These are phyloP conservation scores for Anableps anableps DNA, from an alignment of 2,797 vertebrate species.

Conservation along the genomic window DNA sequence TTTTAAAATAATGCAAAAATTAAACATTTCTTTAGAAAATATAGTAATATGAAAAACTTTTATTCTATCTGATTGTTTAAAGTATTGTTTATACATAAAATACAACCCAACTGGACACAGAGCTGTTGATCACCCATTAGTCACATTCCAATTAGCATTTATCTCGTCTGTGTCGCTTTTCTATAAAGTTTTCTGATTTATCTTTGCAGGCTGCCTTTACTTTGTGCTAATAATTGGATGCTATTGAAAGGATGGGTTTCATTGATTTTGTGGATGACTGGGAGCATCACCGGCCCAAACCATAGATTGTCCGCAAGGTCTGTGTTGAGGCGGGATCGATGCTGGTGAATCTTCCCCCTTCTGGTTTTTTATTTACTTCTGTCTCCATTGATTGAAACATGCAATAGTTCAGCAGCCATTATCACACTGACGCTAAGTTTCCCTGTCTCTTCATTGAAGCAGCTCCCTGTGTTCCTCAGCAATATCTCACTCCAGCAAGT, in stretches of 20 bases:
- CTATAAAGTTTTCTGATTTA: slow-evolving; percentile 94
- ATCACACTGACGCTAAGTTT: slow-evolving; percentile 88
- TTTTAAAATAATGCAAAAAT: neutral
- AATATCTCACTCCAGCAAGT: slow-evolving; percentile 81
- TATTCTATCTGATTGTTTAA: neutral
- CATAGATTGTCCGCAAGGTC: slow-evolving; percentile 87
- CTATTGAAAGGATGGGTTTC: slow-evolving; percentile 98
- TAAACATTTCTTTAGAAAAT: neutral
- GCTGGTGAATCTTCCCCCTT: slow-evolving; percentile 87
- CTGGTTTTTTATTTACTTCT: slow-evolving; percentile 87
- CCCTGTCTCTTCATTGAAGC: slow-evolving; percentile 80
- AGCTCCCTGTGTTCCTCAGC: slow-evolving; percentile 79
- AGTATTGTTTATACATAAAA: slow-evolving; percentile 12
- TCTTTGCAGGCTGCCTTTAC: slow-evolving; percentile 85
- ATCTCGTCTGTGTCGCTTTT: slow-evolving; percentile 84
- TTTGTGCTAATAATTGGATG: slow-evolving; percentile 98
- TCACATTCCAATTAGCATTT: slow-evolving; percentile 85
- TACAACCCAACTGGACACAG: slow-evolving; percentile 3
- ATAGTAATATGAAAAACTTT: neutral
- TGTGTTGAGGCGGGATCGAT: slow-evolving; percentile 93
- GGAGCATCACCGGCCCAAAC: slow-evolving; percentile 91
- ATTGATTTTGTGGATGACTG: slow-evolving; percentile 95
- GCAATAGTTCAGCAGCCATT: slow-evolving; percentile 87
- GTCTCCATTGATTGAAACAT: slow-evolving; percentile 90
- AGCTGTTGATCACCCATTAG: slow-evolving; percentile 62